A percentile compares a stretch with the other conserved stretches of the same genome.
These are phyloP conservation scores for Podabrus alpinus DNA, from an alignment of 2,888 invertebrate species.

Conservation along the genomic window DNA sequence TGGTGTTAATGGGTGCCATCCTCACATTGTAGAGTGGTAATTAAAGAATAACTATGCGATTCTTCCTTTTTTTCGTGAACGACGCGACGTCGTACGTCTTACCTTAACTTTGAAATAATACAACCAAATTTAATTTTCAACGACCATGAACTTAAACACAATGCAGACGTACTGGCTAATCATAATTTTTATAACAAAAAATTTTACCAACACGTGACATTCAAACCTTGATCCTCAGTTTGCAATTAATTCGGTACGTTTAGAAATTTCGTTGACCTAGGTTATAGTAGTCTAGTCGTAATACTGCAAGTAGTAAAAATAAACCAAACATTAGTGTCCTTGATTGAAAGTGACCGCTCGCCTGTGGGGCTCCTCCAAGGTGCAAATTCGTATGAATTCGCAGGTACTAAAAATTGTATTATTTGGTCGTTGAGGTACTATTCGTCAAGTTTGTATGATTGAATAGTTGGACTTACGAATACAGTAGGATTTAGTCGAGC, in stretches of 20 bases:
- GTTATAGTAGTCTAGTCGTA: conserved; percentile 48
- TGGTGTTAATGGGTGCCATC: too few species aligned
- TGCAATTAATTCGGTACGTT: conserved; percentile 43
- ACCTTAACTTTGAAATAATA: conserved; percentile 10
- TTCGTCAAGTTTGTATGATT: neutral
- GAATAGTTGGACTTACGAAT: too few species aligned
- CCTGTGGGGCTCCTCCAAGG: conserved; percentile 45
- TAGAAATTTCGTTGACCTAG: conserved; percentile 46
- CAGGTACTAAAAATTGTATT: conserved; percentile 13
- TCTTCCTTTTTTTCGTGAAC: too few species aligned
- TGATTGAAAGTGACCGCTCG: conserved; percentile 52
- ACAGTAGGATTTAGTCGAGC: neutral
- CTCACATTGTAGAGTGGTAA: too few species aligned
- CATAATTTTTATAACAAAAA: conserved; percentile 12
- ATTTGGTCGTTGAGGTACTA: conserved; percentile 22
- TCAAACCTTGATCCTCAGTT: conserved; percentile 33
- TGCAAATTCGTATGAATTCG: conserved; percentile 33
- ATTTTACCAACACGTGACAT: conserved; percentile 33
- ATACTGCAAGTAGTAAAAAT: conserved; percentile 49
- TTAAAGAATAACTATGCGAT: too few species aligned
- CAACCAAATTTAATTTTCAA: conserved; percentile 11
- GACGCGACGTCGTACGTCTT: neutral
- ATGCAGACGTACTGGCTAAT: conserved; percentile 32
- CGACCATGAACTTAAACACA: conserved; percentile 41
- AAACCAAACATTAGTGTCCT: conserved; percentile 49